Conservation (phyloP, 1,140 invertebrate genomes). For the Drosophila auraria region DNA sequence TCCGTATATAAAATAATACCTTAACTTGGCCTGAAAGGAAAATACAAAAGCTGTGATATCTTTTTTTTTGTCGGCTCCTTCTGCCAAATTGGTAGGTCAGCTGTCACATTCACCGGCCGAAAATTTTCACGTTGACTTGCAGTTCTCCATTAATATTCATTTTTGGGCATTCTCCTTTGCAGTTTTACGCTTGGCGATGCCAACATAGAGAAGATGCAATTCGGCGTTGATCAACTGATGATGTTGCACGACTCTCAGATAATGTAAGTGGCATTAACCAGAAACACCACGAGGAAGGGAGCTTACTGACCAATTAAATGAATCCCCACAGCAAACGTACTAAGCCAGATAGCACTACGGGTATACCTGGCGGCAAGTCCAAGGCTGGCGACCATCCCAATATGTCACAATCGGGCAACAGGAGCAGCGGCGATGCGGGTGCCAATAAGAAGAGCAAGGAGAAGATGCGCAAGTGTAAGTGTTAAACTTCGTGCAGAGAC, state of each 20-base stretch:
- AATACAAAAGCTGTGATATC: too few relatives aligned
- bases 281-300: too few relatives aligned
- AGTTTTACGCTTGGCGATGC: slow-evolving; percentile 74
- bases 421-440: slow-evolving; percentile 35
- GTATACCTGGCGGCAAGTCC: slow-evolving; percentile 37
- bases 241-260: slow-evolving; percentile 75
- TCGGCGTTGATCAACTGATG: slow-evolving; percentile 78
- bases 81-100: neutral
- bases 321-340: slow-evolving; percentile 57
- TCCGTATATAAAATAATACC: neutral
- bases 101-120: neutral
- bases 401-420: slow-evolving; percentile 31
- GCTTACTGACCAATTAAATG: neutral
- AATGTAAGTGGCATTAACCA: slow-evolving; percentile 52
- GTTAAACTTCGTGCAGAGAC: neutral
- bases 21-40: neutral
- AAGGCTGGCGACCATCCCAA: slow-evolving; percentile 47
- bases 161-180: slow-evolving; percentile 9
- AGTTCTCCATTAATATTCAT: neutral
- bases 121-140: neutral
- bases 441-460: slow-evolving; percentile 78
- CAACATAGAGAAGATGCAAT: slow-evolving; percentile 80
- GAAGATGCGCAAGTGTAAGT: slow-evolving; percentile 78
- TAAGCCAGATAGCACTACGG: slow-evolving; percentile 69
- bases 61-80: neutral